Percentiles rank a stretch among this genome's conserved stretches.
These are phyloP conservation scores for Apamea epomidion DNA, from an alignment of 2,888 invertebrate species.

Conservation along the genomic window DNA sequence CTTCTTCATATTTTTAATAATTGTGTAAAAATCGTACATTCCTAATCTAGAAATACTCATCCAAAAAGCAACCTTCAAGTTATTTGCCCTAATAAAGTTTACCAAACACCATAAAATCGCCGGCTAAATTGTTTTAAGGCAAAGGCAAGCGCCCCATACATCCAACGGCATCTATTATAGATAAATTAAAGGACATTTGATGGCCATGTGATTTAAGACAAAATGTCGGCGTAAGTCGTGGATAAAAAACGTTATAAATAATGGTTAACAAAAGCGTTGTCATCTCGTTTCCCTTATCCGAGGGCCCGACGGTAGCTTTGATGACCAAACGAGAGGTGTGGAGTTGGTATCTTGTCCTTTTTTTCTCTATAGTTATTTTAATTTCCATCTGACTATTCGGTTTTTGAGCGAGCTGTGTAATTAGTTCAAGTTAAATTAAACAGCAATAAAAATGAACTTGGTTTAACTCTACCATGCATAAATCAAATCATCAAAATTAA, in stretches of 20 bases:
- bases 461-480: not conserved
- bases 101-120: slow-evolving; percentile 36
- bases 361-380: not conserved
- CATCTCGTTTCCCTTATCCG: slow-evolving; percentile 87
- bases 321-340: slow-evolving; percentile 73
- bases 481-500: not conserved
- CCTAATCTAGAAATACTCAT: not conserved
- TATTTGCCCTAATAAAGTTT: slow-evolving; percentile 25
- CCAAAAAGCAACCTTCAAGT: not conserved
- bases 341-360: slow-evolving; percentile 69
- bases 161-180: slow-evolving; percentile 58
- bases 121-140: slow-evolving; percentile 38
- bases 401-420: not conserved
- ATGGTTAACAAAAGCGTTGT: slow-evolving; percentile 89
- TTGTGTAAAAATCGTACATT: not conserved
- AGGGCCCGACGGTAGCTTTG: slow-evolving; percentile 79
- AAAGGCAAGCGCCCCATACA: slow-evolving; percentile 30
- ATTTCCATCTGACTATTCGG: not conserved
- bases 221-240: slow-evolving; percentile 79
- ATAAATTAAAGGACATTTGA: slow-evolving; percentile 77
- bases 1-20: not conserved
- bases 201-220: slow-evolving; percentile 82
- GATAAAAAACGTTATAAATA: slow-evolving; percentile 88
- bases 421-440: not conserved
- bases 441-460: not conserved